These are phyloP conservation scores for Actinia tenebrosa DNA, from an alignment of 64 coral and sea anemone genomes.

Conservation along the genomic window DNA sequence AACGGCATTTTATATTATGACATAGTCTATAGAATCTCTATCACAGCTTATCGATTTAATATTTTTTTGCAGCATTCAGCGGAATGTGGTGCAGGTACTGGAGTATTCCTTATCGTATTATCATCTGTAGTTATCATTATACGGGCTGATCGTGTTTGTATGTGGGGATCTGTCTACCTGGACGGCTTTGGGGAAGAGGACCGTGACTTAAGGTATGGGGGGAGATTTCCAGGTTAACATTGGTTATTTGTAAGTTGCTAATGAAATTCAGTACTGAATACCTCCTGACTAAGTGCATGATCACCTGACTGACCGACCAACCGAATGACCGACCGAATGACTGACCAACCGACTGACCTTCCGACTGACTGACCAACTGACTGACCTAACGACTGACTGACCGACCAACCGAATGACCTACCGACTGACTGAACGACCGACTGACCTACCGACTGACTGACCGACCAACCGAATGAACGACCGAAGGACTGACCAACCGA, in stretches of 20 bases:
- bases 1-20: neutral
- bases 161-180: conserved; percentile 95
- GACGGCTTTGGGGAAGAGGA: conserved; percentile 97
- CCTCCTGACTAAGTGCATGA: too few species aligned
- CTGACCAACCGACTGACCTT: neutral
- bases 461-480: neutral
- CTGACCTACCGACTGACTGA: too few species aligned
- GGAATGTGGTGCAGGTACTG: conserved; percentile 86
- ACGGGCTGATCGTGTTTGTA: conserved; percentile 76
- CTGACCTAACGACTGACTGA: neutral
- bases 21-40: too few species aligned
- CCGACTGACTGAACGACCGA: too few species aligned
- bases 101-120: conserved; percentile 76
- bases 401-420: too few species aligned
- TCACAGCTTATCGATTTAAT: too few species aligned
- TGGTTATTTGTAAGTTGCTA: too few species aligned
- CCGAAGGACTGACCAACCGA: neutral
- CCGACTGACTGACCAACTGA: neutral
- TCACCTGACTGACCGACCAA: too few species aligned
- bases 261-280: too few species aligned
- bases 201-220: conserved; percentile 71
- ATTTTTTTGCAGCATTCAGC: conserved; percentile 52
- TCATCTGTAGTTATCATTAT: conserved; percentile 82
- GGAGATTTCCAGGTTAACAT: neutral
- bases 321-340: neutral